These are phyloP conservation scores for Lasioglossum calceatum DNA, from an alignment of 2,888 invertebrate species.

Conservation along the genomic window DNA sequence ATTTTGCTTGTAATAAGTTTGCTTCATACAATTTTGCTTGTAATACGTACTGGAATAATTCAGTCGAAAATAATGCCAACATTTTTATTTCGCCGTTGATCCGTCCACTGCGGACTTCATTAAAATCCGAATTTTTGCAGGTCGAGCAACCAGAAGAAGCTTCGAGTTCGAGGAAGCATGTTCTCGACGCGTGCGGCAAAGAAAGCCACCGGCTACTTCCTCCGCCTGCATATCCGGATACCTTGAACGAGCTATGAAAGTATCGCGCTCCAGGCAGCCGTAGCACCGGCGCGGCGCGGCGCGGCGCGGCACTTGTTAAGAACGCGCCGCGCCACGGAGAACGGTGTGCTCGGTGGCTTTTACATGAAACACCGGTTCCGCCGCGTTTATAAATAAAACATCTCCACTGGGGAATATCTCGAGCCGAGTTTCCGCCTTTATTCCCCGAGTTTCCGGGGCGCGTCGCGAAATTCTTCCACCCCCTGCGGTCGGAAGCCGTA, in stretches of 20 bases:
- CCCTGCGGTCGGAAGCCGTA: neutral
- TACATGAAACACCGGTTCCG: constrained; percentile 26
- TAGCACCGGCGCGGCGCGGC: no score
- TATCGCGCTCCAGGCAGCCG: neutral
- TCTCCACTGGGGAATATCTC: constrained; percentile 4
- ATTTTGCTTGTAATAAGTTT: no score
- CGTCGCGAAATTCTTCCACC: neutral
- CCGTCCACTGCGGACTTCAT: neutral
- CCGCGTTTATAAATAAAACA: constrained; percentile 41
- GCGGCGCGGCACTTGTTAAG: neutral
- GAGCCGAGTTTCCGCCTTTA: neutral
- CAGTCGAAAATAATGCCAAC: no score
- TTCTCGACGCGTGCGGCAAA: neutral
- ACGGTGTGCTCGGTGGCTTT: constrained; percentile 10
- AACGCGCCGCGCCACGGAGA: neutral
- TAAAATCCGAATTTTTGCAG: neutral
- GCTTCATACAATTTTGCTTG: no score
- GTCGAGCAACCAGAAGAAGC: neutral
- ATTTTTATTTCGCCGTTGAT: no score
- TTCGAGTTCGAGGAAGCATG: neutral
- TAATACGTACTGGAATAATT: no score
- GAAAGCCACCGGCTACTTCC: neutral
- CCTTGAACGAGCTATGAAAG: constrained; percentile 6
- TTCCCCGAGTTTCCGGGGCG: neutral
- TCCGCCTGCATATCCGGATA: neutral